Base-by-base conservation (phyloP, 2,113 vertebrate genomes). In the Oxyruncus cristatus region DNA sequence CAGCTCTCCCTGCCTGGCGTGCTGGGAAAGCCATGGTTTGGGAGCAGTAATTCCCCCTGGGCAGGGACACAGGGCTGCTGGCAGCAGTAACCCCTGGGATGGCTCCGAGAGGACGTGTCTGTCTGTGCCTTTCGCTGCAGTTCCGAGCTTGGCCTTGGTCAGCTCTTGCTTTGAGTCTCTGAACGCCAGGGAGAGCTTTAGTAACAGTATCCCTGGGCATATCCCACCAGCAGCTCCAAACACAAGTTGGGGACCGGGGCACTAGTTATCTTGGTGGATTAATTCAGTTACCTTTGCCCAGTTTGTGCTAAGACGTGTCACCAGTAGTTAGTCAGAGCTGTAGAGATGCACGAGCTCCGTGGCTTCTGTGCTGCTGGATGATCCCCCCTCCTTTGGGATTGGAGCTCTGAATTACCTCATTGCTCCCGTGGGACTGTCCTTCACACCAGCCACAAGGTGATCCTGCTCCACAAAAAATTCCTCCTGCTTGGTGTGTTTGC, bases 21-120 rank as follows among this genome's bases (percentile, higher is more conserved):
- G 61, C n/a, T 37, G 0, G 2, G 26, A 3, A 0, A 27, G 50
- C 42, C 0, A 7, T 4, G 47, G n/a, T 9, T 0, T 14, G 58
- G 50, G 72, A 49, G 80, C 95, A 12, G 50, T 0, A 12, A 5
- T 50, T 19, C 12, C 15, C 2, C 20, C 41, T 1, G 44, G 11
- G 0, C 20, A 9, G 67, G 1, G 33, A 2, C 1, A 5, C 1
- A 4, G 74, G 14, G 8, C 42, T 9, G 27, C 53, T 13, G 72
- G 49, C 46, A 62, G 80, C 78, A 19, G 0, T 3, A 2, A 8
- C 33, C 13, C 65, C 74, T 2, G 0, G 4, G 23, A 0, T 0
- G 15, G 7, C 28, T 10, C 13, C 10, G 66, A 13, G 37, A 10
- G 79, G 9, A 5, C 7, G 0, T 7, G 59, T 35, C 68, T 61